Evolutionary conservation across 2,113 vertebrate species (phyloP), one percentile per base, ranked within the genome.

Genomic region (Mus pahari): DNA sequence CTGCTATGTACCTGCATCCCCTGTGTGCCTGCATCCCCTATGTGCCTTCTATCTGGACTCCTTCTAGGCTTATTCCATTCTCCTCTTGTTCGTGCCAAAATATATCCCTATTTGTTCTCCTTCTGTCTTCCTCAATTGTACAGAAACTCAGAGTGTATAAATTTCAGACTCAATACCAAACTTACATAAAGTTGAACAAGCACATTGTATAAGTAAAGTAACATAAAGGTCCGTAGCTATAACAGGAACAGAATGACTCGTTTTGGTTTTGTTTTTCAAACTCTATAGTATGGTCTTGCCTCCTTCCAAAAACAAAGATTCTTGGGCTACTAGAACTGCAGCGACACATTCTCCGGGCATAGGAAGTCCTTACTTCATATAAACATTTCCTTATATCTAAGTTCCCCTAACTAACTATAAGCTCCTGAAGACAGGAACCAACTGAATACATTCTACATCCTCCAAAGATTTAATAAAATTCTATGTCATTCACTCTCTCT

Each of bases 371-470:
- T 66, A 14, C 24, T 62, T 58, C 33, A 33, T 13, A 62, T 58
- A 90, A 91, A 10, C 4, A 62, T 50, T 45, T 20, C 2, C 28
- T 36, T 91, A 77, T 60, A 60, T 20, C 53, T 90, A 81, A 66
- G 24, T n/a, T 64, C 3, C 17, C n/a, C 60, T 31, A 53, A 13
- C 66, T 88, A 88, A 96, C 81, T 93, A 12, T 62, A 93, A 95
- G 66, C 84, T 33, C 93, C 84, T 93, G 53, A 96, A 96, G 75
- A 75, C 71, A 96, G 48, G 13, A 19, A n/a, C 10, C 68, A 95
- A 53, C 60, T 95, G 84, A 92, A 68, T 84, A 50, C n/a, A 88
- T n/a, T 50, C 66, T 79, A 13, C 58, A 14, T 71, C 71, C 75
- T 73, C 73, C 68, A 86, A 90, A 92, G 50, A 92, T 77, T 89